Conservation (phyloP, 1,140 invertebrate species). For the Diprion similis region DNA sequence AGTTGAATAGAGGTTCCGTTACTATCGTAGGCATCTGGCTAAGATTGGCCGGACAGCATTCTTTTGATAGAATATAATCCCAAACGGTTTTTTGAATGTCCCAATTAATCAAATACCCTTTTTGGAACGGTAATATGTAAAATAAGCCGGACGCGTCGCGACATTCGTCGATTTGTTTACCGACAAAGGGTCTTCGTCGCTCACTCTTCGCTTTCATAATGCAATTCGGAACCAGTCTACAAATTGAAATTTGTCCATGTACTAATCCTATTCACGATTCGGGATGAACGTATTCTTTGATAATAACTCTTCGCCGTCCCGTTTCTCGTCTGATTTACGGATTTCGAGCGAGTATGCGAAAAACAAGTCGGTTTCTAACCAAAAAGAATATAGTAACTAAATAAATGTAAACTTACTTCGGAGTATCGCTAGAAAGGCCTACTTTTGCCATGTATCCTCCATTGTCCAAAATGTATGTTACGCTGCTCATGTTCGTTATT, state of each 20-base stretch:
- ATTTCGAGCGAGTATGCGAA: not conserved
- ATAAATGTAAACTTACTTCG: constrained; percentile 64
- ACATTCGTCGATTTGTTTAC: constrained; percentile 94
- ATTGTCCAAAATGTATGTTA: constrained; percentile 82
- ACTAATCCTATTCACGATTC: not conserved
- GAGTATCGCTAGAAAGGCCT: constrained; percentile 74
- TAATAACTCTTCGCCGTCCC: not conserved
- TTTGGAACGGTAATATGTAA: constrained; percentile 94
- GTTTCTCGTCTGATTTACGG: not conserved
- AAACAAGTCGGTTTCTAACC: not conserved
- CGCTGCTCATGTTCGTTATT: constrained; percentile 38
- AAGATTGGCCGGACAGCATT: constrained; percentile 81
- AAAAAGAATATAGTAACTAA: constrained; percentile 1
- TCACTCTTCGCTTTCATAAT: constrained; percentile 99
- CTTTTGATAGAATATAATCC: constrained; percentile 94
- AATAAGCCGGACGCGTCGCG: constrained; percentile 93
- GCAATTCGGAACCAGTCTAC: constrained; percentile 89
- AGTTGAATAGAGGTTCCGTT: constrained; percentile 96
- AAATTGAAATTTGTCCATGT: constrained; percentile 29
- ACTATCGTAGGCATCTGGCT: constrained; percentile 83
- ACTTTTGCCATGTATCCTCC: constrained; percentile 86
- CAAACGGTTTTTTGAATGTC: constrained; percentile 95
- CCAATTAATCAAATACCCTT: constrained; percentile 95
- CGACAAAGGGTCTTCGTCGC: constrained; percentile 90
- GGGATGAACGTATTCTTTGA: constrained; percentile 19